These are phyloP conservation scores for Clarias platycephalus DNA, from an alignment of 2,797 vertebrate species.

Conservation along the genomic window DNA sequence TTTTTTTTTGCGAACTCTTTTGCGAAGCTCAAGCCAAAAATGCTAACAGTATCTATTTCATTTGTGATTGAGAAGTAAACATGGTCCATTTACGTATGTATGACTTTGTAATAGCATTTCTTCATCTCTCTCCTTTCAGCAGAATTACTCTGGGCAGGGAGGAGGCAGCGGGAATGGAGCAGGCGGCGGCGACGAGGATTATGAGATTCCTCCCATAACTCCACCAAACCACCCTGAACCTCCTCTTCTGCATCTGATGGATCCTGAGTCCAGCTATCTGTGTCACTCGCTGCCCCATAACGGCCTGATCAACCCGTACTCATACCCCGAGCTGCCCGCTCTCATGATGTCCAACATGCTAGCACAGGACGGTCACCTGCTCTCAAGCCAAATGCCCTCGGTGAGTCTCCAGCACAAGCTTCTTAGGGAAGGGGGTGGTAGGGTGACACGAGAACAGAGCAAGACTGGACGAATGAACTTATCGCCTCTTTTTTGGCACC, in stretches of 20 bases:
- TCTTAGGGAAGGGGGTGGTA: neutral
- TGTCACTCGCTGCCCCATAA: constrained; percentile 93
- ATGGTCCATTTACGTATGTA: neutral
- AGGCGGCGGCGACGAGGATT: constrained; percentile 88
- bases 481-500: neutral
- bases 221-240: constrained; percentile 95
- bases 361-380: constrained; percentile 92
- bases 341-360: constrained; percentile 99
- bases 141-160: constrained; percentile 86
- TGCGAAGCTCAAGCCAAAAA: neutral
- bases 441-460: neutral
- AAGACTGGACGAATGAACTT: neutral
- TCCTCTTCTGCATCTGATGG: constrained; percentile 93
- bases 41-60: neutral
- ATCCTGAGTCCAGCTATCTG: constrained; percentile 93
- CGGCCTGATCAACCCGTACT: constrained; percentile 93
- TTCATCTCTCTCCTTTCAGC: constrained; percentile 24
- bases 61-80: constrained; percentile 28
- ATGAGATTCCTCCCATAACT: constrained; percentile 97
- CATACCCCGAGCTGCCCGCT: constrained; percentile 95
- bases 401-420: constrained; percentile 77
- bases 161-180: constrained; percentile 68
- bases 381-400: constrained; percentile 93
- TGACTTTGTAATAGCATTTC: constrained; percentile 3
- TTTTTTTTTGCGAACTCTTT: neutral